Conservation (phyloP, 1,140 invertebrate genomes). For the Drosophila setifemur region DNA sequence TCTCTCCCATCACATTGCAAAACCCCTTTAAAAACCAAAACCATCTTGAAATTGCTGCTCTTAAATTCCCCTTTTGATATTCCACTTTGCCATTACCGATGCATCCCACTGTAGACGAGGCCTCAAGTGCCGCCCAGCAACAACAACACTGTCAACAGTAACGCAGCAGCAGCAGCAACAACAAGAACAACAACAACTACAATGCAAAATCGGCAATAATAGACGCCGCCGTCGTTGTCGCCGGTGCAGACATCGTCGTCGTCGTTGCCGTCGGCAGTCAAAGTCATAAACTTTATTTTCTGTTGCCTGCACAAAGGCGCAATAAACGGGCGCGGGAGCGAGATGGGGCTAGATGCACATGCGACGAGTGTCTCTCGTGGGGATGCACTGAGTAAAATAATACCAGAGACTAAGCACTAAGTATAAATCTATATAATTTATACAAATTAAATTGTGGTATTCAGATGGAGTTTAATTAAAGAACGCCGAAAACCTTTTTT, state of each 20-base stretch:
- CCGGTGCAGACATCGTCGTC: conserved; percentile 58
- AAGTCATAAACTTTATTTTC: conserved; percentile 80
- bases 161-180: conserved; percentile 1
- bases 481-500: too few species aligned
- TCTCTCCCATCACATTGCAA: neutral
- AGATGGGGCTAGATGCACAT: conserved; percentile 15
- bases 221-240: conserved; percentile 48
- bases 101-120: conserved; percentile 27
- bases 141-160: too few species aligned
- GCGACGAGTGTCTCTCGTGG: conserved; percentile 29
- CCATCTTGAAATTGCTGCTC: neutral
- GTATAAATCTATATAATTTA: neutral
- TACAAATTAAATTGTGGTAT: too few species aligned
- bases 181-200: conserved; percentile 29
- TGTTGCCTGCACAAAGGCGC: conserved; percentile 79
- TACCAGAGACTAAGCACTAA: neutral
- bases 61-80: neutral
- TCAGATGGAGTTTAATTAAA: too few species aligned
- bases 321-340: conserved; percentile 7
- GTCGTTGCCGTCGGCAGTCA: conserved; percentile 64
- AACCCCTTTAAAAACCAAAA: neutral
- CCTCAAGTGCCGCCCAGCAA: conserved; percentile 25
- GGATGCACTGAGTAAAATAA: neutral
- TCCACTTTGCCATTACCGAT: neutral
- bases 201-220: conserved; percentile 69